phyloP scores from a whole-genome alignment of 2,113 vertebrate genomes.

The Scophthalmus maximus region DNA sequence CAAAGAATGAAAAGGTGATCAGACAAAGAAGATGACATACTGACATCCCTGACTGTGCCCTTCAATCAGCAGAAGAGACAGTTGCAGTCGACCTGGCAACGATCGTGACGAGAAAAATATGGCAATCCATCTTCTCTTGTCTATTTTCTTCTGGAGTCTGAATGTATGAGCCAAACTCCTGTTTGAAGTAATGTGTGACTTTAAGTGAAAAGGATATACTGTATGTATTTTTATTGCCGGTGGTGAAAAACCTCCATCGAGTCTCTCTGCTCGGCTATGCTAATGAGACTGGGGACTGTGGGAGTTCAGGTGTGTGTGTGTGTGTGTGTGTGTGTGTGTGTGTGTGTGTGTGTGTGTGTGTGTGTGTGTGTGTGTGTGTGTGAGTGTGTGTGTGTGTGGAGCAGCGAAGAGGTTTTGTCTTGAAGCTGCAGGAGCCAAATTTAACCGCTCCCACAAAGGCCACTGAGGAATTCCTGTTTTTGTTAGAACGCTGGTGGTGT shows the following conservation, averaged over 20 bases:
- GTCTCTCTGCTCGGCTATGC: constrained; percentile 47
- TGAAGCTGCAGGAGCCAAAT: constrained; percentile 35
- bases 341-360: too few species aligned
- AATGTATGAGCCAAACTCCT: constrained; percentile 18
- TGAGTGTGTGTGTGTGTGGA: too few species aligned
- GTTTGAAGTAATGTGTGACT: constrained; percentile 11
- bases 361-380: too few species aligned
- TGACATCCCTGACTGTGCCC: background rate
- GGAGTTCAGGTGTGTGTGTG: constrained; percentile 39
- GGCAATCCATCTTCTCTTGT: constrained; percentile 17
- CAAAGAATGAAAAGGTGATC: background rate
- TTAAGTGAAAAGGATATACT: too few species aligned
- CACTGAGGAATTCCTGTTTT: constrained; percentile 40
- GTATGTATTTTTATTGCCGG: constrained; percentile 9
- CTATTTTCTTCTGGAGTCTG: constrained; percentile 12
- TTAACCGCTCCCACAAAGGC: constrained; percentile 41
- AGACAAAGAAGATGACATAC: background rate
- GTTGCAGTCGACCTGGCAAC: constrained; percentile 11
- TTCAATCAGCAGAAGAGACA: background rate
- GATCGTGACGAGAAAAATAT: constrained; percentile 8
- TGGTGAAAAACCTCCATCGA: too few species aligned
- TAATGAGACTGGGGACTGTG: constrained; percentile 56
- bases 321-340: too few species aligned
- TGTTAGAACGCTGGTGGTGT: constrained; percentile 16
- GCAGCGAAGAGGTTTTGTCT: background rate